Percentiles rank a stretch among this genome's conserved stretches.
phyloP scores from a whole-genome alignment of 2,797 vertebrate species.

The Onychomys torridus region DNA sequence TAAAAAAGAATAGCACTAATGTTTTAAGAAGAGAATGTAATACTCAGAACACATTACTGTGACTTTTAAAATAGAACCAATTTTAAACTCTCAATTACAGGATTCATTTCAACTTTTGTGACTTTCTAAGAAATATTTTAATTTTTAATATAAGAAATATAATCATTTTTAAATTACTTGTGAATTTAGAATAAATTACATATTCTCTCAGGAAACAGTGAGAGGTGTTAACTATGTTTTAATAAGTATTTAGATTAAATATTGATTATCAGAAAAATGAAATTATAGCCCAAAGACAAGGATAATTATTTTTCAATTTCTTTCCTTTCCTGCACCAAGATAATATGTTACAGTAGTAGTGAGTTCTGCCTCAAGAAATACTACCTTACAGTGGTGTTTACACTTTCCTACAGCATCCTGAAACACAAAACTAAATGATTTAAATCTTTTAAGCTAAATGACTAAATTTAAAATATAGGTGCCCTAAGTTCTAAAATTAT shows the following conservation, averaged over 20 bases:
- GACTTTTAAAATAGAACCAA: conserved; percentile 49
- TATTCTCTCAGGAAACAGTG: background rate
- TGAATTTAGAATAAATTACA: conserved; percentile 48
- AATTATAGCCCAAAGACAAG: conserved; percentile 5
- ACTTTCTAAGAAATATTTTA: background rate
- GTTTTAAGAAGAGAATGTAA: background rate
- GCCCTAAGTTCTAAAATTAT: conserved; percentile 1
- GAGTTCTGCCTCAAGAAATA: conserved; percentile 3
- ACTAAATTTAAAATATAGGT: conserved; percentile 64
- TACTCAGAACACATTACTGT: conserved; percentile 36
- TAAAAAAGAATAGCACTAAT: background rate
- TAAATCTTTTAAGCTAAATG: background rate
- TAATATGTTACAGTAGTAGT: background rate
- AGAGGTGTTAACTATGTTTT: conserved; percentile 48
- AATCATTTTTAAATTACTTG: conserved; percentile 10
- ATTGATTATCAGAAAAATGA: conserved; percentile 30
- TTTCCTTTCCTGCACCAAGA: conserved; percentile 27
- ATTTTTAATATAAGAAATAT: too few species aligned
- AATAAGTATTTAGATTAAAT: conserved; percentile 1
- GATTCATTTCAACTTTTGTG: conserved; percentile 41
- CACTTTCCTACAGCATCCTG: background rate
- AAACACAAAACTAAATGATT: background rate
- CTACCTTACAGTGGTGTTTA: background rate
- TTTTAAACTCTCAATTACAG: conserved; percentile 55
- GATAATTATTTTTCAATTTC: conserved; percentile 37